Evolutionary conservation across 2,797 vertebrate species (phyloP).

Genomic region (Oryzias sinensis): DNA sequence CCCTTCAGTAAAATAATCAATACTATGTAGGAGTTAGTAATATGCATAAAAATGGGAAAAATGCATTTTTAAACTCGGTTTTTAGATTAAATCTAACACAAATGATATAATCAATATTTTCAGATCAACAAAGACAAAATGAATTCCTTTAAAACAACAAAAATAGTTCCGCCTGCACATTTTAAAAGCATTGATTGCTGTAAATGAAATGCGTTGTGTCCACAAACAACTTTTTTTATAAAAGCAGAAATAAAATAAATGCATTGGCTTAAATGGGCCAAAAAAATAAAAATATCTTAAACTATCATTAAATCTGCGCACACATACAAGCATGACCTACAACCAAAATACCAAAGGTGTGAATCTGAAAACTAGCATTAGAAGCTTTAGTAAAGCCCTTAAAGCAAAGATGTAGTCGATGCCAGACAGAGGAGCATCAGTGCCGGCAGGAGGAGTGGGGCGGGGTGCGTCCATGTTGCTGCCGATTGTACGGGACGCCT

Average conservation of each 20-base stretch:
- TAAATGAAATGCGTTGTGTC: too few relatives aligned
- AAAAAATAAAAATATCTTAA: too few relatives aligned
- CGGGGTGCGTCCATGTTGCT: not conserved
- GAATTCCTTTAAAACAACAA: too few relatives aligned
- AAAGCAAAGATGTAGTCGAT: slow-evolving; percentile 26
- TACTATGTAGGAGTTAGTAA: slow-evolving; percentile 23
- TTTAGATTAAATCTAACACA: slow-evolving; percentile 7
- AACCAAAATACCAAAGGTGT: not conserved
- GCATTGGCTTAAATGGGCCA: too few relatives aligned
- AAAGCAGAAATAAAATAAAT: too few relatives aligned
- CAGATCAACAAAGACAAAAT: too few relatives aligned
- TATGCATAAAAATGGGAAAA: slow-evolving; percentile 10
- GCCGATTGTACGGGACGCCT: slow-evolving; percentile 77
- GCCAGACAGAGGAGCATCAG: slow-evolving; percentile 33
- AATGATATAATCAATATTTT: not conserved
- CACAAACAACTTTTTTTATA: too few relatives aligned
- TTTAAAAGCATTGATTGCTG: too few relatives aligned
- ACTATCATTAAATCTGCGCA: too few relatives aligned
- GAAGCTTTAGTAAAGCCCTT: slow-evolving; percentile 5
- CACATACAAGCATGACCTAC: too few relatives aligned
- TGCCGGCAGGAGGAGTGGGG: slow-evolving; percentile 12
- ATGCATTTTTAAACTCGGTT: slow-evolving; percentile 2
- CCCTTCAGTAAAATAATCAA: slow-evolving; percentile 19
- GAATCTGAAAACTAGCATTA: not conserved
- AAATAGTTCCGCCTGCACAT: too few relatives aligned